Evolutionary conservation across 2,797 vertebrate genomes (phyloP).

Genomic region (Gephyroberyx darwinii): DNA sequence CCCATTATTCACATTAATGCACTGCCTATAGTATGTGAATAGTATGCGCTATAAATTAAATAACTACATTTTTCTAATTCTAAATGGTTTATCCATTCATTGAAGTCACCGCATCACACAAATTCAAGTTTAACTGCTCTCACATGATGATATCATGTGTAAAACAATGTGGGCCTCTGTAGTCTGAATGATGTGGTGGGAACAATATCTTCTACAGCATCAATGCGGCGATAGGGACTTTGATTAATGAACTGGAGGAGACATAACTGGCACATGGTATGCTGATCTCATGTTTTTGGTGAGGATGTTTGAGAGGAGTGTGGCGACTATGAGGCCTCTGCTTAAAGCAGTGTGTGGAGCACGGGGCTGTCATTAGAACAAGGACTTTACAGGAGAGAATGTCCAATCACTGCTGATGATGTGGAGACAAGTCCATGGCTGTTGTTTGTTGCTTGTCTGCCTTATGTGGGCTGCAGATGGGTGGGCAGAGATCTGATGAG

Average conservation of each 20-base stretch:
- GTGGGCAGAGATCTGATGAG: slow-evolving; percentile 49
- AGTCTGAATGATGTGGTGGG: slow-evolving; percentile 65
- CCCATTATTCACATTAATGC: neutral
- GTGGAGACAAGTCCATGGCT: slow-evolving; percentile 53
- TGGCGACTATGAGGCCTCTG: slow-evolving; percentile 63
- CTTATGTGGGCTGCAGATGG: slow-evolving; percentile 53
- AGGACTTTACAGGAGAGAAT: slow-evolving; percentile 49
- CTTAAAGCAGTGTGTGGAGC: slow-evolving; percentile 49
- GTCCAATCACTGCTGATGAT: slow-evolving; percentile 55
- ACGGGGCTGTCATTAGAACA: slow-evolving; percentile 66
- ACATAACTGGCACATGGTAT: slow-evolving; percentile 74
- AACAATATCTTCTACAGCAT: slow-evolving; percentile 61
- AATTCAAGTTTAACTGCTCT: slow-evolving; percentile 53
- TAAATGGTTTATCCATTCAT: slow-evolving; percentile 20
- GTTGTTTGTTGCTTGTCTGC: slow-evolving; percentile 41
- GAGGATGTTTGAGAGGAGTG: slow-evolving; percentile 51
- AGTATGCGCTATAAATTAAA: neutral
- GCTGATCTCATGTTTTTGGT: slow-evolving; percentile 73
- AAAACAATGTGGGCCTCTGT: slow-evolving; percentile 59
- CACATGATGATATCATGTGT: slow-evolving; percentile 67
- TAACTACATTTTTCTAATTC: too few relatives aligned
- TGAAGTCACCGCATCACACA: slow-evolving; percentile 47
- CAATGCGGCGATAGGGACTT: slow-evolving; percentile 61
- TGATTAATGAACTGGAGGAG: slow-evolving; percentile 80
- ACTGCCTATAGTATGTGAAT: slow-evolving; percentile 5